Percentiles rank a stretch among this genome's conserved stretches.
Evolutionary conservation across 1,140 invertebrate species (phyloP).

Genomic region (Lordiphosa collinella): DNA sequence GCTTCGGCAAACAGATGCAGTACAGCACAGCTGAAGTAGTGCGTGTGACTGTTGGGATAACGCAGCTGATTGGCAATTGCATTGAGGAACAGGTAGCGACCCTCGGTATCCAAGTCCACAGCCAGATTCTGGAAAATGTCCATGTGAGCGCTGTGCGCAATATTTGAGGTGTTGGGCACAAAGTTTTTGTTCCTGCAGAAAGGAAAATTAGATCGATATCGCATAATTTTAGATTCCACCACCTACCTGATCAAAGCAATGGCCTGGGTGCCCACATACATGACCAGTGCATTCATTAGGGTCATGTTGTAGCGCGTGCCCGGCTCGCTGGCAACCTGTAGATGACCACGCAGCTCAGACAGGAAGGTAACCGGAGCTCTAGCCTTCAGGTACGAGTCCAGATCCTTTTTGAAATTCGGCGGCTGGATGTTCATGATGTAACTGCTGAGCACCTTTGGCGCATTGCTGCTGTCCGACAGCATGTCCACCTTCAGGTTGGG

Average conservation of each 20-base stretch:
- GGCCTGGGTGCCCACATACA: conserved; percentile 98
- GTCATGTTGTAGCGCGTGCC: conserved; percentile 96
- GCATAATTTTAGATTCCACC: too few relatives aligned
- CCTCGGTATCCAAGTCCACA: conserved; percentile 98
- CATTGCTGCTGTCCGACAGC: conserved; percentile 90
- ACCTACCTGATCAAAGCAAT: conserved; percentile 87
- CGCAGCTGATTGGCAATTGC: conserved; percentile 98
- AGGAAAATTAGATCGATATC: neutral
- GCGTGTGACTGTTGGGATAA: conserved; percentile 99
- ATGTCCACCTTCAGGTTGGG: conserved; percentile 98
- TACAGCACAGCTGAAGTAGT: conserved; percentile 98
- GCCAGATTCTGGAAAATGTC: conserved; percentile 99
- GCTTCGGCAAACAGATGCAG: conserved; percentile 99
- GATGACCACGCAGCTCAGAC: conserved; percentile 92
- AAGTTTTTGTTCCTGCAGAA: conserved; percentile 87
- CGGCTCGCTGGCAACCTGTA: conserved; percentile 92
- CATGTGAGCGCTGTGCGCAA: conserved; percentile 98
- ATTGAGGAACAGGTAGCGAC: conserved; percentile 97
- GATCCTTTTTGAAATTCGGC: conserved; percentile 93
- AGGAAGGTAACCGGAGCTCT: conserved; percentile 97
- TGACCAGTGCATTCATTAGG: conserved; percentile 97
- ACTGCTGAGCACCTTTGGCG: conserved; percentile 94
- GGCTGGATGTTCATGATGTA: conserved; percentile 93
- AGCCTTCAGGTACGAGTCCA: conserved; percentile 97
- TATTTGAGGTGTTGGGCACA: conserved; percentile 96